phyloP scores from a whole-genome alignment of 2,888 invertebrate genomes.

The Erebia ligea region DNA sequence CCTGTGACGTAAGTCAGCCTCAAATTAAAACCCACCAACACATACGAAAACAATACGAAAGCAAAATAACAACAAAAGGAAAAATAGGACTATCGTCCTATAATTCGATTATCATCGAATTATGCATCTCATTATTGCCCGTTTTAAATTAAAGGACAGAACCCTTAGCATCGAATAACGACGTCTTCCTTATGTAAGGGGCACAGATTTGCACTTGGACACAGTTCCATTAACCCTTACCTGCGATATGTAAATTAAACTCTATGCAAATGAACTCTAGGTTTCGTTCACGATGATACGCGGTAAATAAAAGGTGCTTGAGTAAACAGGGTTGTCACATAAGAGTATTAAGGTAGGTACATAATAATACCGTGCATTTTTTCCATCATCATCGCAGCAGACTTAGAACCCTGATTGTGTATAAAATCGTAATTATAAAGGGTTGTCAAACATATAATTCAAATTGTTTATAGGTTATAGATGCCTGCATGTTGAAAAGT shows the following conservation, averaged over 20 bases:
- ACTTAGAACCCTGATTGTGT: too few relatives aligned
- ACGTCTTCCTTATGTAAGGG: conserved; percentile 71
- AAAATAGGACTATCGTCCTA: conserved; percentile 52
- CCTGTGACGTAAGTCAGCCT: background rate
- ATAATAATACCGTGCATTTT: background rate
- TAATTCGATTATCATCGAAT: too few relatives aligned
- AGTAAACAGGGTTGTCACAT: conserved; percentile 2
- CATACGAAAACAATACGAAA: background rate
- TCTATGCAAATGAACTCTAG: conserved; percentile 41
- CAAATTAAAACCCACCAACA: conserved; percentile 6
- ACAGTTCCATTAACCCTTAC: conserved; percentile 48
- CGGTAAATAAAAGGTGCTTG: conserved; percentile 4
- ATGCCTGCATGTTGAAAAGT: too few relatives aligned
- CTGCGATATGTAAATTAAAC: conserved; percentile 33
- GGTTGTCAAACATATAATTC: too few relatives aligned
- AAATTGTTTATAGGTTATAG: too few relatives aligned
- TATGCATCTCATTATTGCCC: conserved; percentile 76
- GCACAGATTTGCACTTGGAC: conserved; percentile 50
- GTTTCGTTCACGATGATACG: conserved; percentile 39
- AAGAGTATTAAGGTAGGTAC: background rate
- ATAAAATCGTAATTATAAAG: too few relatives aligned
- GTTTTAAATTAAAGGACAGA: conserved; percentile 74
- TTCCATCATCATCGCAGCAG: background rate
- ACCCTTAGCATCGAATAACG: conserved; percentile 77
- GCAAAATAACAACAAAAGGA: conserved; percentile 33